Conservation (phyloP, 2,797 vertebrate genomes). For the Parambassis ranga region DNA sequence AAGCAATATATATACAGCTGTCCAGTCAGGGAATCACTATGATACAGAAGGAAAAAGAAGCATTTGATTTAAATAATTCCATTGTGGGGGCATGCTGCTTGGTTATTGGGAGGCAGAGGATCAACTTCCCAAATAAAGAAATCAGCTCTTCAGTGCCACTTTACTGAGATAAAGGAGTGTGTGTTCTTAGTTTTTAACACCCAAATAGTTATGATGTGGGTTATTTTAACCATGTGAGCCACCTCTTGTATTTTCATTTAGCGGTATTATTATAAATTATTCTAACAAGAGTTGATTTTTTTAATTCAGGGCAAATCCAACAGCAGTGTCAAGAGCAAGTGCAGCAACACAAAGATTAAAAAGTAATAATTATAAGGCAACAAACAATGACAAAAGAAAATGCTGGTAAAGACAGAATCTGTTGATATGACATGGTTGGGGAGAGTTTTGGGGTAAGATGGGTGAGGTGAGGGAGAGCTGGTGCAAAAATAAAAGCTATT, state of each 20-base stretch:
- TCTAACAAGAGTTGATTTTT: constrained; percentile 56
- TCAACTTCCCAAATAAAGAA: constrained; percentile 27
- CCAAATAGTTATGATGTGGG: neutral
- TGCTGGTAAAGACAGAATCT: constrained; percentile 69
- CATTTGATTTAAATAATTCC: constrained; percentile 34
- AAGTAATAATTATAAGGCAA: constrained; percentile 77
- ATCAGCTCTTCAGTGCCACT: constrained; percentile 47
- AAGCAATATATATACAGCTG: constrained; percentile 82
- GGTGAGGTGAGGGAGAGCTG: constrained; percentile 13
- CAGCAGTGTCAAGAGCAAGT: constrained; percentile 61
- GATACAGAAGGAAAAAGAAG: constrained; percentile 55
- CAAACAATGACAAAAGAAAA: constrained; percentile 71
- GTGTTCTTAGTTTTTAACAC: constrained; percentile 16
- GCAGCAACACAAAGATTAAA: constrained; percentile 64
- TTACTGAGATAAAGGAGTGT: constrained; percentile 29
- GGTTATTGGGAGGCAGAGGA: constrained; percentile 60
- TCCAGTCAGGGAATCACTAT: constrained; percentile 67
- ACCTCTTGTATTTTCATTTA: constrained; percentile 8
- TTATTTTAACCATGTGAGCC: neutral
- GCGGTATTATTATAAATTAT: constrained; percentile 37
- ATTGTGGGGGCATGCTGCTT: constrained; percentile 55
- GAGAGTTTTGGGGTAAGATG: neutral
- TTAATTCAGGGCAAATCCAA: constrained; percentile 35
- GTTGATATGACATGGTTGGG: constrained; percentile 59
- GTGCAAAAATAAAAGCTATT: constrained; percentile 50